Base-by-base conservation (phyloP, 2,888 invertebrate species). In the Dryocosmus kuriphilus region DNA sequence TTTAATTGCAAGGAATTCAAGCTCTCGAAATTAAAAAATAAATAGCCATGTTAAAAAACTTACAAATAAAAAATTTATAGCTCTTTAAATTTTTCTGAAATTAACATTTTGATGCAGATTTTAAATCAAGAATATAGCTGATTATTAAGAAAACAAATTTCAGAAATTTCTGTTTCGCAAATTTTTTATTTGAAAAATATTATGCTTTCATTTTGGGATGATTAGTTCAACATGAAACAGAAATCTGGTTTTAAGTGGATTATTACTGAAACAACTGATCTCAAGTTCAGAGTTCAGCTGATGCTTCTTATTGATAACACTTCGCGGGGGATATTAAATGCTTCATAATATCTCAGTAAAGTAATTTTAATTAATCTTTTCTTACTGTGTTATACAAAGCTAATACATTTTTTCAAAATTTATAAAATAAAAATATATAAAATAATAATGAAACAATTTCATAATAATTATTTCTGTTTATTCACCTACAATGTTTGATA, bases 271-370 rank as follows among this genome's bases (percentile, higher is more conserved):
- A 46, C 16, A 22, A 22, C n/a, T 9, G 22, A 55, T 55, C 55
- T 55, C 55, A 55, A 7, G 27, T 65, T 65, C 16, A 67, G 9
- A 67, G 67, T 27, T 67, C 67, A 67, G n/a, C 27, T 46, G 38
- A 46, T 46, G 24, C 24, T 67, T 30, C 41, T 46, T 16, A 16
- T 27, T 46, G 67, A 67, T 67, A 67, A 46, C 24, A 16, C 67
- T 67, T 67, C 46, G 67, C 67, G 27, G 67, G 67, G 67, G 67
- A 67, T 67, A 46, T 16, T n/a, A 67, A 46, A 24, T 67, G 41
- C 24, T 14, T 38, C 22, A 41, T 14, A 38, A 41, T 2, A 14
- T 22, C 8, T 55, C 67, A 67, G 14, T 35, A 11, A n/a, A 8
- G 24, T 55, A 22, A 22, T 55, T 22, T 22, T 22, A n/a, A 9